Base-by-base conservation (phyloP, 2,888 invertebrate genomes). In the Troilus luridus region DNA sequence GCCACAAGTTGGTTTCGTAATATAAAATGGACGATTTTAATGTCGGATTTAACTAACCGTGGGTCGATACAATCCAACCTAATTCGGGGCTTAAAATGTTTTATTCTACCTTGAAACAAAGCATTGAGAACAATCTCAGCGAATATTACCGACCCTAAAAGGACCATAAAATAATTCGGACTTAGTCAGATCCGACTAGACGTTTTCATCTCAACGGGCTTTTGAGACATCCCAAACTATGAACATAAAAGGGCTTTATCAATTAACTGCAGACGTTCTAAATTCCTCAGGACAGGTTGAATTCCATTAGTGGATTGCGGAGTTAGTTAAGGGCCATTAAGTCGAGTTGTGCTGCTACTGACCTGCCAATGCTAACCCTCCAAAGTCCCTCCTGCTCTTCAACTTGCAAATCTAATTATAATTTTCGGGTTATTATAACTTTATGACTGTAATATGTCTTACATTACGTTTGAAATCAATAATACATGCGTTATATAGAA, bases 321-420 rank as follows among this genome's bases (percentile, higher is more conserved):
- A 77, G 72, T 27, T 77, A 77, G 27, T 77, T 77, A 77, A 77
- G 72, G 41, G 7, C 72, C 72, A 77, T 77, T 77, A 77, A 77
- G 72, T 77, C 41, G 27, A 41, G 41, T 8, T 9, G 8, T 0
- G 17, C 27, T 17, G 72, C 41, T 77, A 77, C 17, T 77, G 72
- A 77, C 17, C 72, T 77, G 72, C 41, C 72, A 77, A 77, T 77
- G 41, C 27, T 77, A 27, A 27, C 8, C 9, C 72, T 77, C 72
- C 27, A 77, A 77, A 27, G 19, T 41, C 17, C 72, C 19, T 12
- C 7, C 41, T 41, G 8, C 41, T 41, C 72, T 77, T 77, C 27
- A 77, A 77, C 72, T 41, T 77, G 27, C 27, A 77, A 77, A 77
- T 77, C 24, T 10, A 67, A 77, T 77, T 77, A 77, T 77, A 77